Percentiles rank a stretch among this genome's conserved stretches.
phyloP scores from a whole-genome alignment of 2,113 vertebrate species.

The Rousettus leschenaultii region DNA sequence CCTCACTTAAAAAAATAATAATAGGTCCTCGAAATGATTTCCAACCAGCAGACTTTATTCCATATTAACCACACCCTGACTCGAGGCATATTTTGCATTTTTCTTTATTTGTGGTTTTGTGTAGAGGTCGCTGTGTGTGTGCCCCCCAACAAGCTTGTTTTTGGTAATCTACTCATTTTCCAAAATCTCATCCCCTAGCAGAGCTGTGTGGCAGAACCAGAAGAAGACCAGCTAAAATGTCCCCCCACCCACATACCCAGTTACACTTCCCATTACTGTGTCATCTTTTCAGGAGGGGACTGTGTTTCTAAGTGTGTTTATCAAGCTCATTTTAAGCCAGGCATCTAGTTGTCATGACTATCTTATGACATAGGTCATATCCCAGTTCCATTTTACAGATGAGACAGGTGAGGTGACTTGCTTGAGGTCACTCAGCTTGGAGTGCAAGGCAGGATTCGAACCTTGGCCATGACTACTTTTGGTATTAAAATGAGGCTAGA shows the following conservation, averaged over 20 bases:
- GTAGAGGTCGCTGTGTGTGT: neutral
- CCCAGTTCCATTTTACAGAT: neutral
- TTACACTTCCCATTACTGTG: neutral
- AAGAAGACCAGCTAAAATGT: neutral
- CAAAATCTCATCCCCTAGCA: neutral
- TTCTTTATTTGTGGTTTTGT: neutral
- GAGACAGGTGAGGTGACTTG: neutral
- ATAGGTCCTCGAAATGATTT: slow-evolving; percentile 40
- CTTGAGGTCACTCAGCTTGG: neutral
- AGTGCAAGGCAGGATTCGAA: neutral
- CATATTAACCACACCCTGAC: neutral
- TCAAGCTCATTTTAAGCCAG: neutral
- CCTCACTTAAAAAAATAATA: slow-evolving; percentile 3
- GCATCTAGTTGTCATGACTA: neutral
- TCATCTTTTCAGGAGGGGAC: neutral
- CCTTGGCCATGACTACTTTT: too few species aligned
- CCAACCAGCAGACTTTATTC: slow-evolving; percentile 21
- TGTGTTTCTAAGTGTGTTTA: neutral
- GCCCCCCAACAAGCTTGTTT: neutral
- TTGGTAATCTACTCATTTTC: slow-evolving; percentile 19
- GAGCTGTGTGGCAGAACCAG: neutral
- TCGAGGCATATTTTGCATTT: neutral
- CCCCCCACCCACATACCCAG: neutral
- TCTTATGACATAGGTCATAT: neutral
- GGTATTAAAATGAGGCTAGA: neutral